Percentiles rank a stretch among this genome's conserved stretches.
Evolutionary conservation across 2,888 invertebrate species (phyloP).

Genomic region (Drosophila mettleri): DNA sequence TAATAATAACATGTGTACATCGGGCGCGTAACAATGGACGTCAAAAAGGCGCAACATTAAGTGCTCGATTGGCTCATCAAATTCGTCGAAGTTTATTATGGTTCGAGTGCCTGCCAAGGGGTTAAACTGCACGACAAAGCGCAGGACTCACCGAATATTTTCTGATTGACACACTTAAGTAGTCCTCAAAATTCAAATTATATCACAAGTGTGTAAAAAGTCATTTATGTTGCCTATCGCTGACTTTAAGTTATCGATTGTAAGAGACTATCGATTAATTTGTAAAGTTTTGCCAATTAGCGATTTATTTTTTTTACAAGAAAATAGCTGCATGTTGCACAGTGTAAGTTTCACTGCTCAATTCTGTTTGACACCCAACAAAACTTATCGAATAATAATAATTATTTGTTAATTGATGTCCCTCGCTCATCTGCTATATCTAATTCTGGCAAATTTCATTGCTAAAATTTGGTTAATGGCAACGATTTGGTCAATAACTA

Average conservation of each 20-base stretch:
- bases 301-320: not conserved
- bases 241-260: not conserved
- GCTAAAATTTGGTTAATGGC: conserved; percentile 69
- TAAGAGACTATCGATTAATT: not conserved
- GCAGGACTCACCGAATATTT: not conserved
- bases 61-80: conserved; percentile 61
- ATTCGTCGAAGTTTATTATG: conserved; percentile 23
- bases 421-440: not conserved
- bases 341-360: not conserved
- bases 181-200: not conserved
- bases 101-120: not conserved
- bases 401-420: too few relatives aligned
- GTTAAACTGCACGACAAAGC: conserved; percentile 40
- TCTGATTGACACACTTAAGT: not conserved
- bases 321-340: not conserved
- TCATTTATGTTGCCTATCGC: not conserved
- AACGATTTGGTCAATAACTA: conserved; percentile 23
- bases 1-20: conserved; percentile 70
- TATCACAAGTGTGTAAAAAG: not conserved
- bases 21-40: conserved; percentile 28
- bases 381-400: conserved; percentile 11
- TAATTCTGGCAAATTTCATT: conserved; percentile 41
- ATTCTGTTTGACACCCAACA: conserved; percentile 48
- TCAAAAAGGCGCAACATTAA: conserved; percentile 20
- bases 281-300: not conserved